These are phyloP conservation scores for Catocala nupta DNA, from an alignment of 2,888 invertebrate genomes.

Conservation along the genomic window DNA sequence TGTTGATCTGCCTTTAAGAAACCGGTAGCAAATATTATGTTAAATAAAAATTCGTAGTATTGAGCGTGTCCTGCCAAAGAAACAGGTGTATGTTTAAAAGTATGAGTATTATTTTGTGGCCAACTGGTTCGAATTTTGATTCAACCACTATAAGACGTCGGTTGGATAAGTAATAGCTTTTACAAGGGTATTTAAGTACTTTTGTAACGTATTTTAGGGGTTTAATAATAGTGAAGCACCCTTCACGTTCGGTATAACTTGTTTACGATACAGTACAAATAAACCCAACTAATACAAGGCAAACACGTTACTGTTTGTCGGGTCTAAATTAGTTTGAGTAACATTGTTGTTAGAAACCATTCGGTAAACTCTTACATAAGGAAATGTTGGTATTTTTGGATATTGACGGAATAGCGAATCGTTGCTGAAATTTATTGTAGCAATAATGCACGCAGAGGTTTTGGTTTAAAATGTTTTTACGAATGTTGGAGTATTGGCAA, in stretches of 20 bases:
- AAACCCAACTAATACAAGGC: conserved; percentile 21
- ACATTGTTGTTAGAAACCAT: conserved; percentile 1
- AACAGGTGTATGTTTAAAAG: no score
- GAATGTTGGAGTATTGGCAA: not conserved
- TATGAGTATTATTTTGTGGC: no score
- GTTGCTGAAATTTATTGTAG: not conserved
- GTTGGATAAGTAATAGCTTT: no score
- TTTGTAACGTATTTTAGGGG: not conserved
- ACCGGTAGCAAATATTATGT: no score
- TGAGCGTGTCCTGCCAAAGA: no score
- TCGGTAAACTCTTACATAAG: conserved; percentile 1
- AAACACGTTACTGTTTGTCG: conserved; percentile 35
- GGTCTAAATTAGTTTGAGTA: conserved; percentile 32
- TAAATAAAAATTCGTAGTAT: no score
- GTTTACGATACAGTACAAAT: not conserved
- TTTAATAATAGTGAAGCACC: not conserved
- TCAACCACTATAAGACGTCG: no score
- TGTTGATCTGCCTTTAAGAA: no score
- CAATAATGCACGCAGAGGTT: not conserved
- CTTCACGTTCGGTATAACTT: not conserved
- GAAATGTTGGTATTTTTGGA: conserved; percentile 5
- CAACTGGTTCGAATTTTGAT: no score
- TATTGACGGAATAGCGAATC: conserved; percentile 4
- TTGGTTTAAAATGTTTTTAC: not conserved
- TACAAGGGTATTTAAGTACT: no score